A percentile compares a stretch with the other conserved stretches of the same genome.
Conservation (phyloP, 2,888 invertebrate species). For the Harpalus rubripes region DNA sequence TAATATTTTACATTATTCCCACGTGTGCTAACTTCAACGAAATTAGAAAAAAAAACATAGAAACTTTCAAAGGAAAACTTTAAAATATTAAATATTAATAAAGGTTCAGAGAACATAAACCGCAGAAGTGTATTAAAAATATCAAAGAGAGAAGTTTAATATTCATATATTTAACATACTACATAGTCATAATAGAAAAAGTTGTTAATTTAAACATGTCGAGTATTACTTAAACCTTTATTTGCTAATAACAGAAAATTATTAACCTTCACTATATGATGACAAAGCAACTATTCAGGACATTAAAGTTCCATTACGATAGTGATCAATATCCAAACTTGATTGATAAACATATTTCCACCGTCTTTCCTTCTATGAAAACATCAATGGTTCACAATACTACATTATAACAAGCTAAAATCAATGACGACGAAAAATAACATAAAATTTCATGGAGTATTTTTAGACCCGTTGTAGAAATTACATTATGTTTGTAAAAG, state of each 20-base stretch:
- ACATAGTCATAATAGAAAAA: neutral
- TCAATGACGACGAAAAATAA: too few species aligned
- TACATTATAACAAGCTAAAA: too few species aligned
- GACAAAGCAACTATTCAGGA: conserved; percentile 31
- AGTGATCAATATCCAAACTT: conserved; percentile 12
- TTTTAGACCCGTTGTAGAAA: too few species aligned
- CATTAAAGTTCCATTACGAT: conserved; percentile 38
- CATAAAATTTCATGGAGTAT: too few species aligned
- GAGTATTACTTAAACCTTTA: neutral
- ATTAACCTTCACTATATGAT: neutral
- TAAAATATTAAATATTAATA: neutral
- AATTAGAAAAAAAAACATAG: neutral
- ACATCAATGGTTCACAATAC: neutral
- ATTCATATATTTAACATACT: neutral
- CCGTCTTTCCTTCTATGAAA: neutral
- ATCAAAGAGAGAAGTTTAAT: neutral
- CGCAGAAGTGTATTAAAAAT: neutral
- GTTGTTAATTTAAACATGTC: neutral
- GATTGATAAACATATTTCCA: conserved; percentile 10
- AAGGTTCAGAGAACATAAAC: neutral
- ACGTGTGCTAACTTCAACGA: neutral
- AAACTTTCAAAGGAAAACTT: neutral
- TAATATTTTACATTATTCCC: neutral
- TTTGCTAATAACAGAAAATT: conserved; percentile 18
- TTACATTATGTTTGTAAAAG: too few species aligned